A percentile compares a stretch with the other conserved stretches of the same genome.
Evolutionary conservation across 2,888 invertebrate genomes (phyloP).

Genomic region (Aphodius sticticus): DNA sequence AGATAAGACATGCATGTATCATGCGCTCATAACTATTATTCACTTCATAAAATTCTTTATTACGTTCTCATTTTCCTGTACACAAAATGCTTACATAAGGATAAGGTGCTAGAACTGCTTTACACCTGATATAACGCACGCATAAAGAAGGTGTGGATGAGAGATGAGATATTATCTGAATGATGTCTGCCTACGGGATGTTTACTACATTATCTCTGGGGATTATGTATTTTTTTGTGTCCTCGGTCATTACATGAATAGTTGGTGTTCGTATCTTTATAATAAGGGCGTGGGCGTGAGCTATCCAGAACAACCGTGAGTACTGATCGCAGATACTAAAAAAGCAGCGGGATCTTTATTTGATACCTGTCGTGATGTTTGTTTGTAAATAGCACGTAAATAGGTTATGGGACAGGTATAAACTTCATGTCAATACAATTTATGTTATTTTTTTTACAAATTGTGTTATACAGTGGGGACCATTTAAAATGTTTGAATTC

Average conservation of each 20-base stretch:
- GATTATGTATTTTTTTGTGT: neutral
- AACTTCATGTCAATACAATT: too few species aligned
- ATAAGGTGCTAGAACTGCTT: neutral
- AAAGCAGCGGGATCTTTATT: conserved; percentile 4
- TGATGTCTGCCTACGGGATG: neutral
- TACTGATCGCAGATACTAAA: neutral
- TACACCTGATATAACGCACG: neutral
- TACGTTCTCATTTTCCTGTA: too few species aligned
- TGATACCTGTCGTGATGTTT: neutral
- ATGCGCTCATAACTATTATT: too few species aligned
- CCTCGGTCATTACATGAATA: neutral
- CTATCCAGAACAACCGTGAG: neutral
- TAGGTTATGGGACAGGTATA: too few species aligned
- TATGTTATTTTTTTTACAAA: too few species aligned
- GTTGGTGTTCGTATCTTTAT: neutral
- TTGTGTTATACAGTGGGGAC: too few species aligned
- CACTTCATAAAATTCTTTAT: too few species aligned
- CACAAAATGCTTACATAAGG: too few species aligned
- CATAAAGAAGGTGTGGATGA: neutral
- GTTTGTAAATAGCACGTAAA: neutral
- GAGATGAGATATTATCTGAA: neutral
- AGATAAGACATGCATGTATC: too few species aligned
- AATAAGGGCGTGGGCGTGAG: neutral
- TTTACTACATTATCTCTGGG: neutral
- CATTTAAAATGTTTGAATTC: too few species aligned